phyloP scores from a whole-genome alignment of 1,140 invertebrate species.

The Diachasma alloeum region DNA sequence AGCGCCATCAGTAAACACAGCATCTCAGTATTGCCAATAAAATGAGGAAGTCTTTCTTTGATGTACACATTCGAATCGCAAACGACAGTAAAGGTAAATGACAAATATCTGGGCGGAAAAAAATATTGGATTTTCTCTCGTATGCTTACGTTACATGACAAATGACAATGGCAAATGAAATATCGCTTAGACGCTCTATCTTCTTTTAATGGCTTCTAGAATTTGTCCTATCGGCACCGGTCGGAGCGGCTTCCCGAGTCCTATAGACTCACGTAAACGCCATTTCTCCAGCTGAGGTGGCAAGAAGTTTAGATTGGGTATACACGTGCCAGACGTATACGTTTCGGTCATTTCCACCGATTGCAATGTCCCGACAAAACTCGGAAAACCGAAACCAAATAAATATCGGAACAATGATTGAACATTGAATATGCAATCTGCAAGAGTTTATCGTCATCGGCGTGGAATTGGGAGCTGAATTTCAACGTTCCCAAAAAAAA shows the following conservation, averaged over 20 bases:
- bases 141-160: not conserved
- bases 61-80: conserved; percentile 32
- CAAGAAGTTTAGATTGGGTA: not conserved
- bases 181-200: conserved; percentile 8
- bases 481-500: not conserved
- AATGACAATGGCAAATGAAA: not conserved
- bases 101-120: not conserved
- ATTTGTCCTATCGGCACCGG: not conserved
- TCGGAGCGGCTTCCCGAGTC: not conserved
- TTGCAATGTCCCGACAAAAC: not conserved
- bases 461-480: not conserved
- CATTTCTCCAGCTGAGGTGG: not conserved
- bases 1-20: conserved; percentile 36
- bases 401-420: not conserved
- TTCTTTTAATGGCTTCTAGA: not conserved
- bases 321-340: not conserved
- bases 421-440: not conserved
- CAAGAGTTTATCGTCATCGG: not conserved
- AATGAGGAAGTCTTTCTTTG: conserved; percentile 35
- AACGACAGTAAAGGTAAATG: conserved; percentile 11
- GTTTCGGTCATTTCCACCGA: not conserved
- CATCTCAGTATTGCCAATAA: conserved; percentile 44
- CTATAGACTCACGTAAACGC: conserved; percentile 4
- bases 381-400: not conserved
- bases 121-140: not conserved